Percentiles rank a stretch among this genome's conserved stretches.
Conservation (phyloP, 1,140 invertebrate species). For the Heterodera schachtii region DNA sequence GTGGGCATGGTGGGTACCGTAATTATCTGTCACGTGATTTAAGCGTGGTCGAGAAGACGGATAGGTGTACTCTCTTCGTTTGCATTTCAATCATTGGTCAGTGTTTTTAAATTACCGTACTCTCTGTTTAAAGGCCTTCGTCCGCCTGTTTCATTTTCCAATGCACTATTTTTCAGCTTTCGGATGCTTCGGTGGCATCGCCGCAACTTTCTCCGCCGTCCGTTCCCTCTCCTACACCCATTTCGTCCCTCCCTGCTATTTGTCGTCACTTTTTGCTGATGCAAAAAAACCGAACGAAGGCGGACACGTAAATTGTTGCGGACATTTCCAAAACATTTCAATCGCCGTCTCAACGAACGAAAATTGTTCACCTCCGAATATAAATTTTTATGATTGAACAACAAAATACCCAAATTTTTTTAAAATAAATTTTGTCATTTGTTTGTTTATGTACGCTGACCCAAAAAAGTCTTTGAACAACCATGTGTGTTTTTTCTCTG, state of each 20-base stretch:
- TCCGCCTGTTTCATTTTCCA: neutral
- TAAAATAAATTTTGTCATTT: too few species aligned
- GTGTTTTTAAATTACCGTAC: slow-evolving; percentile 1
- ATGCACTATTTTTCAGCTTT: slow-evolving; percentile 43
- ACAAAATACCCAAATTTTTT: neutral
- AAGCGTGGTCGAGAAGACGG: slow-evolving; percentile 48
- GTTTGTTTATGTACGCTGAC: too few species aligned
- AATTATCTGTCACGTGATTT: slow-evolving; percentile 14
- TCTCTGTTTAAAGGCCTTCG: too few species aligned
- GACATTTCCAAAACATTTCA: slow-evolving; percentile 52
- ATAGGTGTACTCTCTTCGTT: slow-evolving; percentile 38
- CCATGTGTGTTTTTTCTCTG: too few species aligned
- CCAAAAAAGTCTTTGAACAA: too few species aligned
- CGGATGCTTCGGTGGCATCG: slow-evolving; percentile 55
- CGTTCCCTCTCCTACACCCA: slow-evolving; percentile 51
- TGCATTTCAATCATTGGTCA: slow-evolving; percentile 54
- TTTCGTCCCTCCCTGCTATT: slow-evolving; percentile 58
- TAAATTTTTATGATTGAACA: slow-evolving; percentile 40
- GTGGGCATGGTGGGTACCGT: too few species aligned
- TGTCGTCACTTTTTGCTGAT: slow-evolving; percentile 49
- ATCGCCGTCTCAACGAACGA: slow-evolving; percentile 11
- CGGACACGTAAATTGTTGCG: slow-evolving; percentile 54
- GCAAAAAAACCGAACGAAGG: neutral
- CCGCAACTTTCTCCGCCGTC: slow-evolving; percentile 61
- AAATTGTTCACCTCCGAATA: slow-evolving; percentile 36